Evolutionary conservation across 2,888 invertebrate genomes (phyloP).

Genomic region (Dryomyza anilis): DNA sequence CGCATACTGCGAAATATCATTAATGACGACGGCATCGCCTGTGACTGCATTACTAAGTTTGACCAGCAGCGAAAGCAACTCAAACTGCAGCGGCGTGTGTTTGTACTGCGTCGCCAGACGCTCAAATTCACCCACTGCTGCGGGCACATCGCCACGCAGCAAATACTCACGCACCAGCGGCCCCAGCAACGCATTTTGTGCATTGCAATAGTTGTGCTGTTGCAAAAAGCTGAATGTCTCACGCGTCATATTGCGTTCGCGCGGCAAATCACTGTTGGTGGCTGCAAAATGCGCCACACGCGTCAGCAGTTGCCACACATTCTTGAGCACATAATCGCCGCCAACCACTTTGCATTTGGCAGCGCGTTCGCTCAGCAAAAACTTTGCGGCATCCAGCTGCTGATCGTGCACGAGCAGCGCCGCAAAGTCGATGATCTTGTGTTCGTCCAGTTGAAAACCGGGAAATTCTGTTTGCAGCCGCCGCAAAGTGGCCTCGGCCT

Average conservation of each 20-base stretch:
- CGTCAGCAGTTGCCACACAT: conserved; percentile 68
- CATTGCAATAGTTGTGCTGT: conserved; percentile 64
- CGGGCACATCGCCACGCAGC: conserved; percentile 61
- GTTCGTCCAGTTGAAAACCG: conserved; percentile 68
- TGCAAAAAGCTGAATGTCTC: conserved; percentile 65
- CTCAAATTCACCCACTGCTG: conserved; percentile 66
- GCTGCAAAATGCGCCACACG: conserved; percentile 60
- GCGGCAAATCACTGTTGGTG: conserved; percentile 30
- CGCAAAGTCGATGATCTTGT: conserved; percentile 70
- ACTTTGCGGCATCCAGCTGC: conserved; percentile 49
- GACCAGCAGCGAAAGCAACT: conserved; percentile 63
- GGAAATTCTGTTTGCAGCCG: conserved; percentile 64
- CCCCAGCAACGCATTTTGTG: conserved; percentile 67
- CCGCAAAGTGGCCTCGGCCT: conserved; percentile 64
- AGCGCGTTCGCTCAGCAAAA: conserved; percentile 64
- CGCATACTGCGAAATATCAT: conserved; percentile 38
- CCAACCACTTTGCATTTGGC: conserved; percentile 58
- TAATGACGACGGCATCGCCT: conserved; percentile 21
- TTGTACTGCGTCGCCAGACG: conserved; percentile 63
- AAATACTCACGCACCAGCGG: conserved; percentile 69
- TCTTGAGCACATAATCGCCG: conserved; percentile 64
- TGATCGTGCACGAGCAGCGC: conserved; percentile 65
- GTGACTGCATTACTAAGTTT: conserved; percentile 46
- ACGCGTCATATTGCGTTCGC: conserved; percentile 61
- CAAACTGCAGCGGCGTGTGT: conserved; percentile 71